Percentiles rank a stretch among this genome's conserved stretches.
Evolutionary conservation across 1,140 invertebrate genomes (phyloP).

Genomic region (Drosophila pseudoobscura): DNA sequence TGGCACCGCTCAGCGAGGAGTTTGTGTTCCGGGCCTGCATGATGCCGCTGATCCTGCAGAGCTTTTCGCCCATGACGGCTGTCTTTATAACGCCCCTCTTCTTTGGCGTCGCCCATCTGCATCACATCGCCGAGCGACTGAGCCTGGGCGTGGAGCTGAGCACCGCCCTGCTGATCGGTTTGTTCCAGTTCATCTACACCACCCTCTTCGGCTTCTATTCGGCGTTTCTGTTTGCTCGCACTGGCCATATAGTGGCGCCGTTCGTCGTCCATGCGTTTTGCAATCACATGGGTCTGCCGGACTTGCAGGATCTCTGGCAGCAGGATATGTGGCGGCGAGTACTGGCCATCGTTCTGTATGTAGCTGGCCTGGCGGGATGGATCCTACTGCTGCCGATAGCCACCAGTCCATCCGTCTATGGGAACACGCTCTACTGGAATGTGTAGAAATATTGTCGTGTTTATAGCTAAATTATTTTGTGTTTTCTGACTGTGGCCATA

Average conservation of each 20-base stretch:
- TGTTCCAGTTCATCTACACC: conserved; percentile 95
- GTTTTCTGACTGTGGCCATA: conserved; percentile 51
- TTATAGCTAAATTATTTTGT: conserved; percentile 18
- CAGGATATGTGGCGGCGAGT: conserved; percentile 87
- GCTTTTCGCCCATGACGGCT: conserved; percentile 89
- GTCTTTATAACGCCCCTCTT: conserved; percentile 95
- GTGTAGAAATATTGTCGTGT: conserved; percentile 1
- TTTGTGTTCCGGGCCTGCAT: conserved; percentile 97
- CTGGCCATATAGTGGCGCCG: conserved; percentile 94
- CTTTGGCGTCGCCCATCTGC: conserved; percentile 97
- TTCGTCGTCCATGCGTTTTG: conserved; percentile 96
- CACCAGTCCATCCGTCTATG: conserved; percentile 91
- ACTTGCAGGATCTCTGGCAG: conserved; percentile 90
- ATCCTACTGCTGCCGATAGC: conserved; percentile 89
- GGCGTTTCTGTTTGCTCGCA: conserved; percentile 92
- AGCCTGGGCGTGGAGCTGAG: conserved; percentile 88
- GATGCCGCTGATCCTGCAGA: conserved; percentile 94
- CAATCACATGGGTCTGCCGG: conserved; percentile 98
- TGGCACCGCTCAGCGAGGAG: conserved; percentile 97
- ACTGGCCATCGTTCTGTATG: conserved; percentile 87
- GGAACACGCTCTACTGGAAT: conserved; percentile 88
- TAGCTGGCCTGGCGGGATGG: conserved; percentile 91
- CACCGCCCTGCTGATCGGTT: conserved; percentile 87
- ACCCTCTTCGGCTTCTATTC: conserved; percentile 97
- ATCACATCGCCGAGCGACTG: conserved; percentile 93